These are phyloP conservation scores for Malacoctenus gilli DNA, from an alignment of 2,797 vertebrate genomes.

Conservation along the genomic window DNA sequence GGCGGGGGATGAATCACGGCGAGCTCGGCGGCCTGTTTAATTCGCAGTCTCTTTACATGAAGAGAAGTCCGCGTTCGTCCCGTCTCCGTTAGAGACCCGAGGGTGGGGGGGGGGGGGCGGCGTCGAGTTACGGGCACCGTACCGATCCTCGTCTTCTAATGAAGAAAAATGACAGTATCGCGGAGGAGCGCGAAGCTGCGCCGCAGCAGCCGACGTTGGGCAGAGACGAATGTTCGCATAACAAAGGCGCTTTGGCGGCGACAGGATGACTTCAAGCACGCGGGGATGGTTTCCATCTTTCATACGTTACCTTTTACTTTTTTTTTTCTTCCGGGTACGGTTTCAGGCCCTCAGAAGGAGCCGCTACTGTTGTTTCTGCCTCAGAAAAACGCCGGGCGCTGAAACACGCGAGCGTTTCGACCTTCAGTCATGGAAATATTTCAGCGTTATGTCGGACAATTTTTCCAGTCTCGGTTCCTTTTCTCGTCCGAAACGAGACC, in stretches of 20 bases:
- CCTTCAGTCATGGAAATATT: no score
- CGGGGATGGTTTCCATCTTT: constrained; percentile 40
- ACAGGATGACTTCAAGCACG: constrained; percentile 34
- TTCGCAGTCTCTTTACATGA: constrained; percentile 61
- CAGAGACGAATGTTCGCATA: constrained; percentile 62
- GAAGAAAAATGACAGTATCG: constrained; percentile 69
- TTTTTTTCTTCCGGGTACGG: background rate
- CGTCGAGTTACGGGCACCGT: constrained; percentile 61
- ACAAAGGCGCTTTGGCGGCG: constrained; percentile 45
- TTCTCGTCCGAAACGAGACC: no score
- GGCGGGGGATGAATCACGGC: constrained; percentile 72
- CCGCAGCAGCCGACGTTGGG: constrained; percentile 48
- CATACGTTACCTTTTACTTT: no score
- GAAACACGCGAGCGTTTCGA: no score
- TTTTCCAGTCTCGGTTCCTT: no score
- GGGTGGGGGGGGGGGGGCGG: constrained; percentile 16
- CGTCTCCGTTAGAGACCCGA: no score
- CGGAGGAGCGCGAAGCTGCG: constrained; percentile 52
- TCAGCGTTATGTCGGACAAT: no score
- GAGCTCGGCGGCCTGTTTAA: constrained; percentile 69
- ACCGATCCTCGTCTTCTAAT: constrained; percentile 53
- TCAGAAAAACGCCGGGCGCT: no score
- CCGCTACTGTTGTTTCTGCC: no score
- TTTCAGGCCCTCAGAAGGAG: background rate
- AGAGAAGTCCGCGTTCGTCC: constrained; percentile 47